These are phyloP conservation scores for Ophioninae sp. DNA, from an alignment of 2,888 invertebrate genomes.

Conservation along the genomic window DNA sequence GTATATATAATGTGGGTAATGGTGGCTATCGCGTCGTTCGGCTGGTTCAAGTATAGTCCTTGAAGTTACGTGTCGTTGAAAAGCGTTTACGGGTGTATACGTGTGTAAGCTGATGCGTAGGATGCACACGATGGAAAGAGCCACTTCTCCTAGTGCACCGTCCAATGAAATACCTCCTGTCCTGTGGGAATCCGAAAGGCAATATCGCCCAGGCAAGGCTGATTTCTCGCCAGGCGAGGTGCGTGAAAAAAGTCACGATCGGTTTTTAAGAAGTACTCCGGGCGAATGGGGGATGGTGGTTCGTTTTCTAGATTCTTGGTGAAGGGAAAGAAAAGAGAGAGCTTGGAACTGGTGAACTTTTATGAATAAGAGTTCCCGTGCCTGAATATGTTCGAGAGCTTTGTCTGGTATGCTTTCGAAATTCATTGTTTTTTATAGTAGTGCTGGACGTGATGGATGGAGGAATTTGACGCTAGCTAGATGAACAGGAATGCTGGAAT, in stretches of 20 bases:
- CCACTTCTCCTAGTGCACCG: constrained; percentile 41
- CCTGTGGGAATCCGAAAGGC: constrained; percentile 29
- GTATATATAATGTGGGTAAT: too few relatives aligned
- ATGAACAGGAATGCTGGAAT: too few relatives aligned
- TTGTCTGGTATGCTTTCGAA: too few relatives aligned
- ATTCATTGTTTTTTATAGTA: too few relatives aligned
- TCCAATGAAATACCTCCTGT: constrained; percentile 34
- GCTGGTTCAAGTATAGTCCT: too few relatives aligned
- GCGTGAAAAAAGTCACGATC: constrained; percentile 70
- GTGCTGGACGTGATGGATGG: too few relatives aligned
- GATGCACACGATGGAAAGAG: constrained; percentile 10
- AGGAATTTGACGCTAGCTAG: too few relatives aligned
- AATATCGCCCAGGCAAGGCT: constrained; percentile 30
- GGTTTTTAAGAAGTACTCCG: constrained; percentile 68
- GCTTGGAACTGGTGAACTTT: too few relatives aligned
- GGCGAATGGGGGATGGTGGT: background rate
- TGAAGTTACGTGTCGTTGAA: too few relatives aligned
- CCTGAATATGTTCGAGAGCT: too few relatives aligned
- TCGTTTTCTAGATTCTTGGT: background rate
- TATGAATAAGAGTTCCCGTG: too few relatives aligned
- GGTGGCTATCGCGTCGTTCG: too few relatives aligned
- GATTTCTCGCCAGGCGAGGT: constrained; percentile 37
- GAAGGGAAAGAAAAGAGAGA: background rate
- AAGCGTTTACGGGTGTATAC: background rate
- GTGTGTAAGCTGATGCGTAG: background rate